Percentiles rank a stretch among this genome's conserved stretches.
phyloP scores from a whole-genome alignment of 2,888 invertebrate species.

The Temnothorax rugatulus region DNA sequence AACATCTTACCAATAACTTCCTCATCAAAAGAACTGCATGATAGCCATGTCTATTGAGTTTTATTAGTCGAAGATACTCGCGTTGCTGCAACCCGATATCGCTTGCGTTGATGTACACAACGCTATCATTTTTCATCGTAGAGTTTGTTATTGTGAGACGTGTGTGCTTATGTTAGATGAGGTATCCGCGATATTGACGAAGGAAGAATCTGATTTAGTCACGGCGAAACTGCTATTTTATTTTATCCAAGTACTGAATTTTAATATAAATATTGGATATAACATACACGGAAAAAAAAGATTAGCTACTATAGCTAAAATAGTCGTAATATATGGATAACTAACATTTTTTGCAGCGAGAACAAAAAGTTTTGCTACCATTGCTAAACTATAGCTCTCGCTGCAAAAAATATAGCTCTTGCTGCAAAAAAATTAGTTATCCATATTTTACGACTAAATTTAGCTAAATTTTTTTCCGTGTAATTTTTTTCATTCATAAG shows the following conservation, averaged over 20 bases:
- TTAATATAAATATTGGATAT: not conserved
- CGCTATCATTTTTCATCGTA: constrained; percentile 46
- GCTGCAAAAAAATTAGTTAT: too few relatives aligned
- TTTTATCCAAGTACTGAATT: not conserved
- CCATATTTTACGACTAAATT: too few relatives aligned
- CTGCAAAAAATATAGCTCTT: too few relatives aligned
- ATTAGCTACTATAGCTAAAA: too few relatives aligned
- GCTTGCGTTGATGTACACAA: constrained; percentile 41
- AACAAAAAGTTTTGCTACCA: too few relatives aligned
- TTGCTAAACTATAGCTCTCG: too few relatives aligned
- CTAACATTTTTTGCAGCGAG: too few relatives aligned
- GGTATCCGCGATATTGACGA: constrained; percentile 34
- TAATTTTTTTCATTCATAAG: not conserved
- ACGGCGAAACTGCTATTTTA: not conserved
- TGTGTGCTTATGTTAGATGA: constrained; percentile 28
- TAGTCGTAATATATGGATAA: too few relatives aligned
- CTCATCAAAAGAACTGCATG: constrained; percentile 9
- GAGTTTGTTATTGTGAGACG: constrained; percentile 47
- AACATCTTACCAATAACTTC: not conserved
- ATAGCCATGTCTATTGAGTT: constrained; percentile 31
- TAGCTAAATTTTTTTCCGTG: too few relatives aligned
- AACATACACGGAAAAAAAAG: too few relatives aligned
- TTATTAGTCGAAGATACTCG: constrained; percentile 59
- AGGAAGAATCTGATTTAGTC: constrained; percentile 15
- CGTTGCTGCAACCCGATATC: constrained; percentile 66